Evolutionary conservation across 2,113 vertebrate genomes (phyloP).

Genomic region (Mobula birostris): DNA sequence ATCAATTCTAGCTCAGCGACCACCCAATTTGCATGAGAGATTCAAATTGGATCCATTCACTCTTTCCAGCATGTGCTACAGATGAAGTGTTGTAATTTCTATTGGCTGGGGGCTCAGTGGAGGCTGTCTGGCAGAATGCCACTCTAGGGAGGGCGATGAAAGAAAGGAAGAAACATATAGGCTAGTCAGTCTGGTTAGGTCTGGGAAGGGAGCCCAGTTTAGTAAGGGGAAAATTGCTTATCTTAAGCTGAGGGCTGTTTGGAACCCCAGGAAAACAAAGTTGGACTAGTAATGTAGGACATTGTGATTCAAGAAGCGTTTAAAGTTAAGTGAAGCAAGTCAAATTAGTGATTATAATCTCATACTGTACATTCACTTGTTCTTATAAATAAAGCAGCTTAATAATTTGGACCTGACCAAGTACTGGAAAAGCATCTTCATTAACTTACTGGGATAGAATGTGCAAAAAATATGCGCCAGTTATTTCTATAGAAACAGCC

Average conservation of each 20-base stretch:
- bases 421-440: neutral
- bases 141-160: constrained; percentile 17
- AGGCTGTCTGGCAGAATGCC: neutral
- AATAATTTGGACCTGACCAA: neutral
- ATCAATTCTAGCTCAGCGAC: neutral
- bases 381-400: neutral
- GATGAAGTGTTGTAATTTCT: neutral
- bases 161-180: neutral
- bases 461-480: neutral
- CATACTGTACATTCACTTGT: neutral
- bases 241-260: neutral
- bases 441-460: neutral
- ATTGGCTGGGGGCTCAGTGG: neutral
- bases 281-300: neutral
- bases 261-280: neutral
- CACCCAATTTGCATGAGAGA: neutral
- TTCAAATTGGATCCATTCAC: neutral
- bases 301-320: neutral
- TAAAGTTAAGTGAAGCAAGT: constrained; percentile 20
- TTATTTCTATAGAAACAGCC: neutral
- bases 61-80: neutral
- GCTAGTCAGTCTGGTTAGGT: neutral
- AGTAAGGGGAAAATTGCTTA: neutral
- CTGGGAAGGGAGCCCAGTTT: constrained; percentile 28
- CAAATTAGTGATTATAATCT: constrained; percentile 16